phyloP scores from a whole-genome alignment of 2,797 vertebrate species.

The Brachyalestes nurse region DNA sequence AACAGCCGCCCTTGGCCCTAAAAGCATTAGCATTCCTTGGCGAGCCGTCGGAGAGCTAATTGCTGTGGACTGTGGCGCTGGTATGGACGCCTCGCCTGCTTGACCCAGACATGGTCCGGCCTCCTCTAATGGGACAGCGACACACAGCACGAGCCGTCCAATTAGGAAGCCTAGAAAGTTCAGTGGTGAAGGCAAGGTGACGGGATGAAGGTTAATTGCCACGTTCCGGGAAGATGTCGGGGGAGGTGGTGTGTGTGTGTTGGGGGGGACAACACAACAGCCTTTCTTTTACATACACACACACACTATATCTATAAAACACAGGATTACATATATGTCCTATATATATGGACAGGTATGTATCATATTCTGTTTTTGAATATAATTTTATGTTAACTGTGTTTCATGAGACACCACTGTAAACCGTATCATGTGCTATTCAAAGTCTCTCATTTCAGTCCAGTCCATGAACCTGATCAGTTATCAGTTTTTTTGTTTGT shows the following conservation, averaged over 20 bases:
- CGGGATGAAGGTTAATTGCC: constrained; percentile 57
- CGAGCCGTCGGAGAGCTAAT: constrained; percentile 70
- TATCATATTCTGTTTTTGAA: too few species aligned
- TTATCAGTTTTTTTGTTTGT: too few species aligned
- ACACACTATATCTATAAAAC: too few species aligned
- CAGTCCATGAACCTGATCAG: too few species aligned
- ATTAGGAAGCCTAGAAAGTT: constrained; percentile 42
- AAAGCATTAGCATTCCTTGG: constrained; percentile 69
- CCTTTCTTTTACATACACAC: not conserved
- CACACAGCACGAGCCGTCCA: constrained; percentile 52
- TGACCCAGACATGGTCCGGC: constrained; percentile 44
- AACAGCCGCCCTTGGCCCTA: constrained; percentile 66
- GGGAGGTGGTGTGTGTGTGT: not conserved
- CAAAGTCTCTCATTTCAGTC: too few species aligned
- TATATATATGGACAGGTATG: too few species aligned
- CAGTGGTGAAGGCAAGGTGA: constrained; percentile 29
- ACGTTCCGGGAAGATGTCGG: constrained; percentile 16
- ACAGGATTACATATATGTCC: too few species aligned
- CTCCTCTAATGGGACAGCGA: constrained; percentile 60
- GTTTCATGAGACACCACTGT: too few species aligned
- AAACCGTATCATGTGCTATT: too few species aligned
- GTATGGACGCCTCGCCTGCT: constrained; percentile 57
- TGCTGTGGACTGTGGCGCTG: constrained; percentile 63
- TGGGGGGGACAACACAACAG: constrained; percentile 7
- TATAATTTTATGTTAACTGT: too few species aligned